Base-by-base conservation (phyloP, 1,140 invertebrate genomes). In the Hylaeus volcanicus region DNA sequence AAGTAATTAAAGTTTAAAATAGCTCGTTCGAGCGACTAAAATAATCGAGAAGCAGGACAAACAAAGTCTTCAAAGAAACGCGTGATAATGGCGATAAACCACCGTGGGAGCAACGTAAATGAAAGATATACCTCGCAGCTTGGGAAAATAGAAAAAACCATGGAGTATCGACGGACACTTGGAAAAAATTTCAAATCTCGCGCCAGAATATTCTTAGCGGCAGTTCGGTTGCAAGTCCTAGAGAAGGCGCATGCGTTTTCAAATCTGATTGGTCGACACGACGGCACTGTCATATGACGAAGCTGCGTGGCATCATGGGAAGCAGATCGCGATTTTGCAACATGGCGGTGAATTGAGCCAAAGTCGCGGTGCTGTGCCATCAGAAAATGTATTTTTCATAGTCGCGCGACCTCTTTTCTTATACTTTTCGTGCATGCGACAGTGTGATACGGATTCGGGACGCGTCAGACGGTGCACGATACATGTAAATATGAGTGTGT, bases 241-340 rank as follows among this genome's bases (percentile, higher is more conserved):
- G 1, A 0, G 5, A 5, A 4, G 14, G 83, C 86, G 83, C 85
- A 81, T 64, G 79, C 74, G 74, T 63, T 11, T 1, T 15, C 37
- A 5, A 0, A 53, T 43, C 1, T 55, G 68, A 92, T 91, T 91
- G 90, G 89, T 58, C 8, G 15, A 53, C 61, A 60, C 45, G 69
- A 78, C 86, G 84, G 86, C 88, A 84, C 88, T 91, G 90, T 92
- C 90, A 92, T 90, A 91, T 92, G 89, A 92, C 78, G 89, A 86
- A 86, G 82, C 83, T 89, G 86, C 86, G 83, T 89, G 88, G 90
- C 89, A 91, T 88, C 85, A 89, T 82, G 86, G 85, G 90, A 89
- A 88, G 84, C 89, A 82, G 85, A 91, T 90, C 88, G 87, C 79
- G 88, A 91, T 90, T 89, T 90, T 90, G 88, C 91, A 92, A 92